These are phyloP conservation scores for Xenopus borealis DNA, from an alignment of 2,113 vertebrate genomes.

Conservation along the genomic window DNA sequence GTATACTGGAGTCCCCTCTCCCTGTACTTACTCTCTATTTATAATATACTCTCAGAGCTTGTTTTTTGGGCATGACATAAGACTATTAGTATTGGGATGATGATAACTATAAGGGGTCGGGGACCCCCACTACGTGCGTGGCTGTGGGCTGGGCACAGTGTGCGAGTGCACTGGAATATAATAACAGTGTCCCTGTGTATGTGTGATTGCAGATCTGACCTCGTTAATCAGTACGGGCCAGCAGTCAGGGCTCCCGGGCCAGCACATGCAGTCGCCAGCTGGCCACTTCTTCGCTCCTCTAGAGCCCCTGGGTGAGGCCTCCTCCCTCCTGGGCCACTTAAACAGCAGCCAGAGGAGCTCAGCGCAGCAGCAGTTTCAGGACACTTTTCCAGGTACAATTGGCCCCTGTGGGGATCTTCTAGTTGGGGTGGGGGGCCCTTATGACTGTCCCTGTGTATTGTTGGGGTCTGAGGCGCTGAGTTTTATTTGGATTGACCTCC, in stretches of 20 bases:
- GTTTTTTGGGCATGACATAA: no score
- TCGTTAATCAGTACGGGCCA: constrained; percentile 87
- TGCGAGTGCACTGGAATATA: constrained; percentile 34
- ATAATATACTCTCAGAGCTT: no score
- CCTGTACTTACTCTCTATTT: no score
- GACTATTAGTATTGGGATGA: no score
- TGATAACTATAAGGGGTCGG: no score
- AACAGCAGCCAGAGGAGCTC: constrained; percentile 83
- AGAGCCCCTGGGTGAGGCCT: constrained; percentile 89
- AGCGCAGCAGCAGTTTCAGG: constrained; percentile 98
- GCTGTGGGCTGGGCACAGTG: background rate
- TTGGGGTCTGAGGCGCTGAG: no score
- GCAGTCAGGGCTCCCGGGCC: constrained; percentile 82
- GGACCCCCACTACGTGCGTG: background rate
- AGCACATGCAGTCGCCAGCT: constrained; percentile 79
- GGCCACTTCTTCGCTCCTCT: constrained; percentile 94
- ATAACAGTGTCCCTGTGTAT: constrained; percentile 60
- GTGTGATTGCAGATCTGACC: constrained; percentile 84
- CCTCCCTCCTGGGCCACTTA: constrained; percentile 89
- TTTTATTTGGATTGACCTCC: no score
- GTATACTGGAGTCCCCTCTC: no score
- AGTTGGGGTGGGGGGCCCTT: no score
- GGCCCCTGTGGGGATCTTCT: background rate
- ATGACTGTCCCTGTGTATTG: no score
- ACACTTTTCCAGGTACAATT: constrained; percentile 94